Conservation (phyloP, 2,113 vertebrate species). For the Indicator maculatus region DNA sequence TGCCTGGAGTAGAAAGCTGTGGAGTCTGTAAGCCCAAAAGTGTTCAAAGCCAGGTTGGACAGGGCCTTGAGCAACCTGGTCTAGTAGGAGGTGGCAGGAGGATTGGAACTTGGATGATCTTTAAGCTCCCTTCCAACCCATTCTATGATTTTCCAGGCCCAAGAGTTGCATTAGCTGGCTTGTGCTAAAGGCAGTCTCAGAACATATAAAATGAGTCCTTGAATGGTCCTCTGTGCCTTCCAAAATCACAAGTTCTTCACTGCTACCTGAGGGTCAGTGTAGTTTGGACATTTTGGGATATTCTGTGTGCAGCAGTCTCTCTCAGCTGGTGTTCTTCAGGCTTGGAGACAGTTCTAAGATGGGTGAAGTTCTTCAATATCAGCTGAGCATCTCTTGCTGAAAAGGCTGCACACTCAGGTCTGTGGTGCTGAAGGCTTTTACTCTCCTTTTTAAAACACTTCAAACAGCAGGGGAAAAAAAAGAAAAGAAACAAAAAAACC, state of each 20-base stretch:
- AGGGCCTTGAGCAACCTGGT: no score
- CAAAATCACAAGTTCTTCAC: neutral
- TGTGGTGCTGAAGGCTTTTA: neutral
- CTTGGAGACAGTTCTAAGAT: neutral
- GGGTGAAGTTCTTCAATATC: neutral
- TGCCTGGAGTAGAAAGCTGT: no score
- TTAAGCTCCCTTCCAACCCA: no score
- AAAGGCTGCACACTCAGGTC: neutral
- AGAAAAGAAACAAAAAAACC: no score
- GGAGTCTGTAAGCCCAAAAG: no score
- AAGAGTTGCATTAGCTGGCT: neutral
- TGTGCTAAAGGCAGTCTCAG: neutral
- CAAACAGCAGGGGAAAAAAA: neutral
- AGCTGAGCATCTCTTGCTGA: neutral
- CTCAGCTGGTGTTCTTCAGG: neutral
- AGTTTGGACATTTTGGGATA: neutral
- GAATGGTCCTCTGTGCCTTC: neutral
- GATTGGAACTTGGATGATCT: no score
- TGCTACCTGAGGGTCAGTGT: neutral
- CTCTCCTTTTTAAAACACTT: neutral
- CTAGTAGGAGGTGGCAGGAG: no score
- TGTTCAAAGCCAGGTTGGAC: no score
- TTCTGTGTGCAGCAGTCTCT: neutral
- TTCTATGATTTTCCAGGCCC: neutral
- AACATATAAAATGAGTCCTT: rapidly evolving